Base-by-base conservation (phyloP, 64 coral and sea anemone species). In the Actinia equina region DNA sequence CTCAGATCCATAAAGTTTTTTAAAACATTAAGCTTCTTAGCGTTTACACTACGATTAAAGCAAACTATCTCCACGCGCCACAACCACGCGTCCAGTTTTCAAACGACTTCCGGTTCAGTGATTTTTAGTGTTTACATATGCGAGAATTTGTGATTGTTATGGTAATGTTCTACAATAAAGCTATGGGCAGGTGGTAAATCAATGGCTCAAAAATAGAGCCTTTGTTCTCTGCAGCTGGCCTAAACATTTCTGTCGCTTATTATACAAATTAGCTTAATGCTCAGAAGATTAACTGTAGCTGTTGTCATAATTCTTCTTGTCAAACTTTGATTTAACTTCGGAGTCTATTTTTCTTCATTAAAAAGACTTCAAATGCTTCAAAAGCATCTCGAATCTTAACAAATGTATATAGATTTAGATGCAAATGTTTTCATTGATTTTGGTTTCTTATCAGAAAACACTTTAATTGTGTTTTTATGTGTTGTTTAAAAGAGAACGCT, bases 201-300 rank as follows among this genome's bases (percentile, higher is more conserved):
- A 85, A 97, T 97, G 83, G 91, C 59, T 87, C 83, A 85, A 93
- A 93, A 97, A 97, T 97, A 97, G 77, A 78, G 52, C 91, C 54
- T 83, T 97, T 97, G 94, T 97, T 97, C 45, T 25, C 42, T 69
- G 88, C 94, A 97, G 94, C 94, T 97, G 94, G 85, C 91, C 27
- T 42, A 87, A 78, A 85, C 43, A 71, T 85, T 86, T 82, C 86
- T 74, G 88, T 81, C 89, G 88, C 91, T 93, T 91, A 87, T 87
- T 82, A 93, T 78, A 89, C 89, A 97, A 97, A 97, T 97, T 93
- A 90, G 63, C 80, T 78, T 91, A 55, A 97, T 77, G 69, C 86
- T 81, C 78, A 27, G n/a, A 87, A 82, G 59, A 93, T 89, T 84
- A 79, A 23, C 70, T 80, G 22, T 43, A 61, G 57, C 79, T 90